Base-by-base conservation (phyloP, 2,113 vertebrate species). In the Myxocyprinus asiaticus region DNA sequence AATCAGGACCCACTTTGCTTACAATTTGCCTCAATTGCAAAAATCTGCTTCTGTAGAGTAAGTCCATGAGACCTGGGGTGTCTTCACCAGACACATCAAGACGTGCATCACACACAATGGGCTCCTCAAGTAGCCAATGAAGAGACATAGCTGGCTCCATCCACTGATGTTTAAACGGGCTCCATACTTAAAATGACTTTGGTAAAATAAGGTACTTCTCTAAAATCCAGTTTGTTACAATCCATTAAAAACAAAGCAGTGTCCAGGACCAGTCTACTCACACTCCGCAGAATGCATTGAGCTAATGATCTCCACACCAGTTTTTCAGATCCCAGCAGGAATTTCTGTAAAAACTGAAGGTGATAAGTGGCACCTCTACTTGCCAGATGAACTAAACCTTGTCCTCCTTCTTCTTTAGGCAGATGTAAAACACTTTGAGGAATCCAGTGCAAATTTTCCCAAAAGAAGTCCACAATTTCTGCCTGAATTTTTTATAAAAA, bases 361-460 rank as follows among this genome's bases (percentile, higher is more conserved):
- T 2, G n/a, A 47, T 48, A 76, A 9, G 50, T 17, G 7, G 63
- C 50, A 44, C 51, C 22, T 64, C 22, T 65, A 47, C 71, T 44
- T 61, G 45, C 0, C 44, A 74, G 14, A 51, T 63, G 71, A 43
- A 63, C 71, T 62, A 12, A 9, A 9, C 55, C 70, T 44, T 58
- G 22, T 7, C 70, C 70, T 47, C 70, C 12, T 9, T 61, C 70
- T 45, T 73, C 70, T 61, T 73, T 73, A 1, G 70, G 42, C 42
- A 73, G n/a, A 47, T 47, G 45, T 9, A 51, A 9, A 8, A 67
- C 64, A 66, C 64, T 66, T n/a, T 44, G 42, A 4, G 64, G 64
- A 11, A 67, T 15, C 47, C 47, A 70, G 22, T 33, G 22, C 22
- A 33, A 33, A 33, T 33, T 33, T 33, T 33, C 22, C 22, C 67